phyloP scores from a whole-genome alignment of 2,113 vertebrate species.

The Cyprinodon tularosa region DNA sequence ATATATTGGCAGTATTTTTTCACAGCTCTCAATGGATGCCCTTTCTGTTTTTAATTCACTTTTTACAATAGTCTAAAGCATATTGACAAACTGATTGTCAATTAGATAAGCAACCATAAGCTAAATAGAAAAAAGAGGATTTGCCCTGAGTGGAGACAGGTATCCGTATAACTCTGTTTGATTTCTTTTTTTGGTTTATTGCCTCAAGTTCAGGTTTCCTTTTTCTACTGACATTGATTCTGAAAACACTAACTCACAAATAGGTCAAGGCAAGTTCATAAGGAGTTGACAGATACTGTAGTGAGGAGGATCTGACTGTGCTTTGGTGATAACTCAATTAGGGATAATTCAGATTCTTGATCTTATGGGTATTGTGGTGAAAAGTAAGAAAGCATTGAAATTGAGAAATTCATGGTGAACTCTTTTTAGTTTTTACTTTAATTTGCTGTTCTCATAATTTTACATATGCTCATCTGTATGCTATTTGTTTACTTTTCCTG shows the following conservation, averaged over 20 bases:
- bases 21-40: slow-evolving; percentile 38
- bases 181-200: no score
- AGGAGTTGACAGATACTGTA: not conserved
- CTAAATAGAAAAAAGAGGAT: slow-evolving; percentile 14
- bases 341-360: not conserved
- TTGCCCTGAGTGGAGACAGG: slow-evolving; percentile 5
- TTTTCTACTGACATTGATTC: not conserved
- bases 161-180: not conserved
- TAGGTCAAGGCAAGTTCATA: no score
- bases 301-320: not conserved
- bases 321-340: not conserved
- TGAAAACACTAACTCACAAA: not conserved
- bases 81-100: slow-evolving; percentile 5
- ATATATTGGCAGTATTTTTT: slow-evolving; percentile 54
- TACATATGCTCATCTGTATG: no score
- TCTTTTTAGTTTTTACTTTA: not conserved
- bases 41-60: slow-evolving; percentile 45
- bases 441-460: not conserved
- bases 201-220: not conserved
- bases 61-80: slow-evolving; percentile 19
- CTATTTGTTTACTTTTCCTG: no score
- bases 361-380: not conserved
- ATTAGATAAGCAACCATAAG: slow-evolving; percentile 18
- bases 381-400: not conserved
- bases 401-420: not conserved